Percentiles rank a stretch among this genome's conserved stretches.
These are phyloP conservation scores for Dastarcus helophoroides DNA, from an alignment of 2,888 invertebrate genomes.

Conservation along the genomic window DNA sequence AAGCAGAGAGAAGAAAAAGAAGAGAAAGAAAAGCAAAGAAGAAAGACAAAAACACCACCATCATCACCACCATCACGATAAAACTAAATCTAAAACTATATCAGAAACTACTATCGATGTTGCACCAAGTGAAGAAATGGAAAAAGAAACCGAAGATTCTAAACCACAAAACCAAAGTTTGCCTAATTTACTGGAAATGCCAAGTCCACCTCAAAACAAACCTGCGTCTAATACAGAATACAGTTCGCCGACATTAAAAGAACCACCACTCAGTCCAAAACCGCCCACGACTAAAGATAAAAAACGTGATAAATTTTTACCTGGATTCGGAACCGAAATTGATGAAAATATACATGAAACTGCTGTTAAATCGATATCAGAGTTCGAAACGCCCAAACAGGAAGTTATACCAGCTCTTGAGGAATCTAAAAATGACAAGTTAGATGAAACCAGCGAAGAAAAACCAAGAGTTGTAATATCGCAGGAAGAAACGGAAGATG, in stretches of 20 bases:
- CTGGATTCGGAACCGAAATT: slow-evolving; percentile 53
- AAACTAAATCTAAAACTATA: slow-evolving; percentile 29
- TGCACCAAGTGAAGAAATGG: slow-evolving; percentile 21
- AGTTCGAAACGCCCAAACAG: slow-evolving; percentile 35
- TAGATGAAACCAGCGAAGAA: slow-evolving; percentile 46
- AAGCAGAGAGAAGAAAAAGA: slow-evolving; percentile 70
- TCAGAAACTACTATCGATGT: too few relatives aligned
- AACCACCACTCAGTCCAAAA: slow-evolving; percentile 42
- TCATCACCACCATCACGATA: slow-evolving; percentile 49
- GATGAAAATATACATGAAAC: slow-evolving; percentile 66
- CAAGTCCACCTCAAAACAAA: slow-evolving; percentile 45
- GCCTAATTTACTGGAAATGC: slow-evolving; percentile 49
- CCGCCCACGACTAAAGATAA: slow-evolving; percentile 39
- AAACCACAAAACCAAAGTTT: slow-evolving; percentile 48
- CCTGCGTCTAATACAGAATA: slow-evolving; percentile 17
- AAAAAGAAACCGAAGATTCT: slow-evolving; percentile 19
- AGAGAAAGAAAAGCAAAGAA: slow-evolving; percentile 72
- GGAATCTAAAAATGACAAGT: slow-evolving; percentile 30
- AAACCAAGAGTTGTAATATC: slow-evolving; percentile 75
- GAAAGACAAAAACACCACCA: slow-evolving; percentile 60
- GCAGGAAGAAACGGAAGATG: slow-evolving; percentile 87
- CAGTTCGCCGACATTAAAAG: slow-evolving; percentile 28
- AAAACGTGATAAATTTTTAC: slow-evolving; percentile 53
- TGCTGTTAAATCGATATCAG: slow-evolving; percentile 69
- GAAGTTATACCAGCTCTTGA: slow-evolving; percentile 20